Conservation (phyloP, 2,888 invertebrate genomes). For the Phortica magna region DNA sequence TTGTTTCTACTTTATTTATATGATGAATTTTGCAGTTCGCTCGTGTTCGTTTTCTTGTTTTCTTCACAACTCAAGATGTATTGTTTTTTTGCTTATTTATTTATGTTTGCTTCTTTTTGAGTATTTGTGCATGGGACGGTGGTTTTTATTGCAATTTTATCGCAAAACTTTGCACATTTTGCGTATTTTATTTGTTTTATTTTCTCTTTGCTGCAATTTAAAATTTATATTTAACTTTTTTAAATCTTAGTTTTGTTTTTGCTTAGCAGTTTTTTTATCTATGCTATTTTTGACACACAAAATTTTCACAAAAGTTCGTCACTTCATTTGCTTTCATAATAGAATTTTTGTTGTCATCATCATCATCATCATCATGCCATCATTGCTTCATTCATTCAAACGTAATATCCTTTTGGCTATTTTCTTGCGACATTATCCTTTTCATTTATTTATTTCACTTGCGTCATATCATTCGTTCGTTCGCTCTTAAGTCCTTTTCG, state of each 20-base stretch:
- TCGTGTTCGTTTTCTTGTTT: not conserved
- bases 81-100: constrained; percentile 10
- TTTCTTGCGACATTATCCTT: constrained; percentile 28
- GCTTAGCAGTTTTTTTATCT: not conserved
- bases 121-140: constrained; percentile 40
- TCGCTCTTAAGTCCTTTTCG: constrained; percentile 42
- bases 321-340: constrained; percentile 26
- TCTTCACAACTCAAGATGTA: not conserved
- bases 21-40: constrained; percentile 15
- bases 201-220: constrained; percentile 8
- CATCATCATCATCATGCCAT: not conserved
- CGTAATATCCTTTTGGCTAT: constrained; percentile 13
- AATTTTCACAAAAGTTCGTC: not conserved
- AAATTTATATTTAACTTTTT: constrained; percentile 14
- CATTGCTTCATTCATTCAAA: constrained; percentile 14
- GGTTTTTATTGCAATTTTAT: constrained; percentile 60
- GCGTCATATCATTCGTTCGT: constrained; percentile 13
- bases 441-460: constrained; percentile 40
- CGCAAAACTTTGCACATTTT: constrained; percentile 50
- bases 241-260: constrained; percentile 14
- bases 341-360: not conserved
- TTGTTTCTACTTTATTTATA: constrained; percentile 6
- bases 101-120: constrained; percentile 37
- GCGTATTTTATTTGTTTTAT: not conserved
- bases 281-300: not conserved